These are phyloP conservation scores for Natrix natrix DNA, from an alignment of 2,797 vertebrate genomes.

Conservation along the genomic window DNA sequence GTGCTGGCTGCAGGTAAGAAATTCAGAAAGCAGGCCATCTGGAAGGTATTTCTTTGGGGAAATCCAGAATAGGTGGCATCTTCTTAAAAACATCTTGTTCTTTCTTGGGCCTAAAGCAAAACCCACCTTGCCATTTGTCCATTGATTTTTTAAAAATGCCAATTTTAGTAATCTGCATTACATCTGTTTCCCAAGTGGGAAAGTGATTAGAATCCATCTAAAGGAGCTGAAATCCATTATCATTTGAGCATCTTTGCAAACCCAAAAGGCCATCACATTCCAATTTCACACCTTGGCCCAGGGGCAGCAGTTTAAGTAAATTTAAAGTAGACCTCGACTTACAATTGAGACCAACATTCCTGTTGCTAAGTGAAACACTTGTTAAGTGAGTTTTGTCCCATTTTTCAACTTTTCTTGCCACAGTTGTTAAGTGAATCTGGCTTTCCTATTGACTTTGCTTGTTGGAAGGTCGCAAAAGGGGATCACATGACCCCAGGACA, in stretches of 20 bases:
- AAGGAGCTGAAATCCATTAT: not conserved
- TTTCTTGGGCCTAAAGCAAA: not conserved
- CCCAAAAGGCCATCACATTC: not conserved
- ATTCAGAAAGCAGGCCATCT: not conserved
- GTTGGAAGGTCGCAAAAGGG: too few species aligned
- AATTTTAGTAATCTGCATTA: not conserved
- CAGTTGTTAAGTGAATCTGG: too few species aligned
- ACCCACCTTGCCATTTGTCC: not conserved
- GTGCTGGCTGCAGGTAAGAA: too few species aligned
- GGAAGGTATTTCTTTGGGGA: too few species aligned
- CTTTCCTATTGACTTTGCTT: too few species aligned
- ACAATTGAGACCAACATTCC: too few species aligned
- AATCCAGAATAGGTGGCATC: not conserved
- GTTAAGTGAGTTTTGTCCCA: too few species aligned
- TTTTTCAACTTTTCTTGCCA: too few species aligned
- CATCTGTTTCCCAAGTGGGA: not conserved
- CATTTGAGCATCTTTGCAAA: not conserved
- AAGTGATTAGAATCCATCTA: not conserved
- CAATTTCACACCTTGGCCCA: not conserved
- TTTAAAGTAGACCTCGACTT: not conserved
- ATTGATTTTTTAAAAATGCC: not conserved
- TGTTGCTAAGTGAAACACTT: too few species aligned
- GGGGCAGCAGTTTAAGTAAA: not conserved
- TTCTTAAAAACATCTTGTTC: not conserved
- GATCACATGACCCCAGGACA: too few species aligned